Base-by-base conservation (phyloP, 2,797 vertebrate species). In the Spinus pinus region DNA sequence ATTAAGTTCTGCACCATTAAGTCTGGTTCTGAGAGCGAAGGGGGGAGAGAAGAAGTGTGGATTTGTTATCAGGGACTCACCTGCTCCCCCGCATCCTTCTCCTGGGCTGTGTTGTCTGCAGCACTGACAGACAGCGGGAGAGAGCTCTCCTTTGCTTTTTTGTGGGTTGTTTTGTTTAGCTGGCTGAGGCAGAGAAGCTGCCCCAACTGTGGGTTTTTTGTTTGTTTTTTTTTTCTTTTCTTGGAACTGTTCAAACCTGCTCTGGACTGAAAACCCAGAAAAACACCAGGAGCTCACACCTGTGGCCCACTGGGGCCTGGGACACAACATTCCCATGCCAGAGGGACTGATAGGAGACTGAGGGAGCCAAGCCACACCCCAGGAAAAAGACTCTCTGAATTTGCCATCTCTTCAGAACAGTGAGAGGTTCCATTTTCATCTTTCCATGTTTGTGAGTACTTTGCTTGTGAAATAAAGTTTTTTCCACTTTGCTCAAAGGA, bases 41-140 rank as follows among this genome's bases (percentile, higher is more conserved):
- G 0, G 6, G 10, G 10, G 18, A 30, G 44, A n/a, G 30, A n/a
- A 39, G 44, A 41, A 27, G 6, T 0, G 0, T 1, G 0, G 4
- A 41, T 23, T 50, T 49, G 28, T 39, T 27, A 22, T 6, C 44
- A 61, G 57, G 15, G 15, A 17, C 35, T 39, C 57, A 41, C 18
- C 41, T 6, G 6, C 18, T 61, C 35, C 18, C 6, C 6, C 1
- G 0, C 30, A 27, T n/a, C 14, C 33, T 5, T 6, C 23, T 49
- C 44, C 14, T 2, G 10, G 22, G 4, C 23, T n/a, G 35, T 27
- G 11, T 1, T 22, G 35, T 21, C 23, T 60, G 56, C 35, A 39
- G 72, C 28, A 39, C 0, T 0, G 14, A 61, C 18, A 49, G 10
- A 50, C 46, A 39, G 28, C 0, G 0, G 8, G 35, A 49, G 3